Percentiles rank a stretch among this genome's conserved stretches.
Conservation (phyloP, 2,888 invertebrate species). For the Tineola bisselliella region DNA sequence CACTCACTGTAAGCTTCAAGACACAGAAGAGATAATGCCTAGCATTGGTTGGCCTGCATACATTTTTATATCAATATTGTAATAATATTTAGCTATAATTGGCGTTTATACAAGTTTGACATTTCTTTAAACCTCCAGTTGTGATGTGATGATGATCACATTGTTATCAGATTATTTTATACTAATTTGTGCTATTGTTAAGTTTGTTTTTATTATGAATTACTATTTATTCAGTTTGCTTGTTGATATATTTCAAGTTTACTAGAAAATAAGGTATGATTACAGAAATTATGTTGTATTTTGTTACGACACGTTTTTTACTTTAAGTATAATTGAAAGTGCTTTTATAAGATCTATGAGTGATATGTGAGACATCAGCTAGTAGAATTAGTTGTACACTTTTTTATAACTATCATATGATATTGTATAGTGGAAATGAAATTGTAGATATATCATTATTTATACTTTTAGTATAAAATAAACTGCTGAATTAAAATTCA, state of each 20-base stretch:
- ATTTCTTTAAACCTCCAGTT: not conserved
- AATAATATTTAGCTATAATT: slow-evolving; percentile 24
- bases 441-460: slow-evolving; percentile 67
- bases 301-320: slow-evolving; percentile 39
- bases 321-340: slow-evolving; percentile 65
- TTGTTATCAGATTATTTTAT: slow-evolving; percentile 62
- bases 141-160: slow-evolving; percentile 47
- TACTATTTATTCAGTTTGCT: slow-evolving; percentile 69
- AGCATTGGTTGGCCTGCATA: slow-evolving; percentile 15
- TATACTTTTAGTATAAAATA: slow-evolving; percentile 69
- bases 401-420: slow-evolving; percentile 66
- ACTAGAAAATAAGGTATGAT: slow-evolving; percentile 63
- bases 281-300: slow-evolving; percentile 56
- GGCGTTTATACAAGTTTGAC: slow-evolving; percentile 34
- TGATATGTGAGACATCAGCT: slow-evolving; percentile 66
- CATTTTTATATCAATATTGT: slow-evolving; percentile 7
- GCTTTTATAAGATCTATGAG: slow-evolving; percentile 67
- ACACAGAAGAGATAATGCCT: slow-evolving; percentile 67
- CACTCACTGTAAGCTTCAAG: slow-evolving; percentile 65
- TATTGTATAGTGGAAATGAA: slow-evolving; percentile 58
- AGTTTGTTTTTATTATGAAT: slow-evolving; percentile 66
- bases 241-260: slow-evolving; percentile 68
- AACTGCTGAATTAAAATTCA: slow-evolving; percentile 68
- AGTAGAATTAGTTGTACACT: slow-evolving; percentile 68
- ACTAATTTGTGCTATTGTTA: slow-evolving; percentile 68